A percentile compares a stretch with the other conserved stretches of the same genome.
phyloP scores from a whole-genome alignment of 2,113 vertebrate species.

The Danionella cerebrum region DNA sequence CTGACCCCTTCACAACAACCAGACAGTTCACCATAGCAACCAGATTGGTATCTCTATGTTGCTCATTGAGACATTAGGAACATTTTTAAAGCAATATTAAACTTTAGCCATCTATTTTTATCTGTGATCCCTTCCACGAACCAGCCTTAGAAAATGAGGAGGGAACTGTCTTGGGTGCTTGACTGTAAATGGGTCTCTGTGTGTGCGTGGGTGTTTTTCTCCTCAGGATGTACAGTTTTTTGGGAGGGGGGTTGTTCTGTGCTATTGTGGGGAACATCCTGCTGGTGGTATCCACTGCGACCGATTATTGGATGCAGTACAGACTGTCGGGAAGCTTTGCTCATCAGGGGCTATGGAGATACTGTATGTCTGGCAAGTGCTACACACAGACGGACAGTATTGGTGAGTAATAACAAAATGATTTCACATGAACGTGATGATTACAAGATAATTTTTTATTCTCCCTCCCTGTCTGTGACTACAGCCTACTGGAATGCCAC shows the following conservation, averaged over 20 bases:
- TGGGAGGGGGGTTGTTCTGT: constrained; percentile 85
- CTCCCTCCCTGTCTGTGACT: background rate
- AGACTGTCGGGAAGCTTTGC: constrained; percentile 76
- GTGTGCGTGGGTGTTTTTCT: constrained; percentile 32
- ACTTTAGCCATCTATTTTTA: too few species aligned
- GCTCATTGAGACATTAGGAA: too few species aligned
- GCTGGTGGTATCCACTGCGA: constrained; percentile 77
- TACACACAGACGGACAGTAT: constrained; percentile 83
- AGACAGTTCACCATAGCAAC: too few species aligned
- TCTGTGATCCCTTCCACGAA: too few species aligned
- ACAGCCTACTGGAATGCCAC: constrained; percentile 85
- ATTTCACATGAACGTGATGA: too few species aligned
- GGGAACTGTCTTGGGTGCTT: too few species aligned
- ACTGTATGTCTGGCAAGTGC: constrained; percentile 80
- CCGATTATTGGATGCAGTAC: constrained; percentile 90
- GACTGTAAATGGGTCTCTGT: too few species aligned
- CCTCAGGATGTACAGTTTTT: constrained; percentile 82
- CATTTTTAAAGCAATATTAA: too few species aligned
- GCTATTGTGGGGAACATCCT: constrained; percentile 83
- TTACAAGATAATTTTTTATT: too few species aligned
- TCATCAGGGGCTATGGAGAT: constrained; percentile 85
- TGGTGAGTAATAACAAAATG: constrained; percentile 62
- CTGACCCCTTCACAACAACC: too few species aligned
- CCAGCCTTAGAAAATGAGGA: too few species aligned
- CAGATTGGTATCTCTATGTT: too few species aligned